Evolutionary conservation across 2,113 vertebrate genomes (phyloP).

Genomic region (Prinia subflava): DNA sequence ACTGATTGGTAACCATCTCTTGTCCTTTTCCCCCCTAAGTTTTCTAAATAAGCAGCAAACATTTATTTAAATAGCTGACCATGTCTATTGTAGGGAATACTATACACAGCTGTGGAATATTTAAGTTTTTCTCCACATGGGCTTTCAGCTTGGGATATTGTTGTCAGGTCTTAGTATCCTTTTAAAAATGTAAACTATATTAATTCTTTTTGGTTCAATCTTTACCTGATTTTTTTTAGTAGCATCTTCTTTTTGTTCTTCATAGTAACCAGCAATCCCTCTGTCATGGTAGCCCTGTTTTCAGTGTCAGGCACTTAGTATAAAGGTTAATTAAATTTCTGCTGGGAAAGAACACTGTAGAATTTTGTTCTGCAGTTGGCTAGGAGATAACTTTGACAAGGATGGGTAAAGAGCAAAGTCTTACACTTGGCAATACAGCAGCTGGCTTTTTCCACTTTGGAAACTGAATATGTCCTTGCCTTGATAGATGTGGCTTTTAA

Average conservation of each 20-base stretch:
- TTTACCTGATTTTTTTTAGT: neutral
- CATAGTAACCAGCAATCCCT: neutral
- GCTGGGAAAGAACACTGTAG: neutral
- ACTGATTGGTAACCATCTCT: neutral
- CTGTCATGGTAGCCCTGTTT: neutral
- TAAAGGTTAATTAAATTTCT: neutral
- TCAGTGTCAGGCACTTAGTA: neutral
- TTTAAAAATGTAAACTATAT: neutral
- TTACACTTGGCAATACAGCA: constrained; percentile 21
- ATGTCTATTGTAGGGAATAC: neutral
- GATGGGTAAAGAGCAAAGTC: neutral
- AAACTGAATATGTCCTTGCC: constrained; percentile 29
- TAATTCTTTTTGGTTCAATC: neutral
- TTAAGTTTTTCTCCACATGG: neutral
- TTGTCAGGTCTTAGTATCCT: neutral
- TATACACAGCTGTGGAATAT: neutral
- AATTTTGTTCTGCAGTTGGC: neutral
- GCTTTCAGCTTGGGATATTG: neutral
- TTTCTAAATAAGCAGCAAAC: neutral
- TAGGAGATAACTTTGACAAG: neutral
- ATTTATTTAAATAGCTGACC: neutral
- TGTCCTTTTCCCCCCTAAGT: neutral
- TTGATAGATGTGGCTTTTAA: constrained; percentile 23
- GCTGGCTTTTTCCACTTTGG: constrained; percentile 60
- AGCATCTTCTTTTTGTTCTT: neutral